phyloP scores from a whole-genome alignment of 2,797 vertebrate species.

The Ptychadena robeensis region DNA sequence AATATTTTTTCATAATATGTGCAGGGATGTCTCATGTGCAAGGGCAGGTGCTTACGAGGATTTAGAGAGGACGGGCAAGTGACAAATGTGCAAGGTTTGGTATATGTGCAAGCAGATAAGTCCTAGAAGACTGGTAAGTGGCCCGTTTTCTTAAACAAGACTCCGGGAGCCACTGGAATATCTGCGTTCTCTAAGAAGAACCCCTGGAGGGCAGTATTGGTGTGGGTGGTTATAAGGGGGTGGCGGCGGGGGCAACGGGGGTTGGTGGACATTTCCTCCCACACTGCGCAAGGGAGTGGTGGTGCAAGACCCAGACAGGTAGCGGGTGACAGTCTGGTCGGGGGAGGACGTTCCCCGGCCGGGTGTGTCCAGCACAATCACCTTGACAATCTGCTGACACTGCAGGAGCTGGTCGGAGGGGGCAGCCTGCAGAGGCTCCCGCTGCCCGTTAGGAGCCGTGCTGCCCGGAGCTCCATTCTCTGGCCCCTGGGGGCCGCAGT shows the following conservation, averaged over 20 bases:
- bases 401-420: conserved; percentile 94
- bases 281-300: conserved; percentile 83
- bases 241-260: conserved; percentile 91
- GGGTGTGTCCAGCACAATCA: conserved; percentile 96
- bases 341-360: conserved; percentile 93
- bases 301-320: conserved; percentile 87
- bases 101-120: conserved; percentile 65
- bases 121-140: conserved; percentile 49
- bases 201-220: conserved; percentile 93
- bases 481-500: conserved; percentile 86
- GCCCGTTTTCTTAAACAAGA: conserved; percentile 81
- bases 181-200: conserved; percentile 89
- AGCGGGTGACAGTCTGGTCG: conserved; percentile 92
- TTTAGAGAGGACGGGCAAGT: conserved; percentile 20
- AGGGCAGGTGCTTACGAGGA: neutral
- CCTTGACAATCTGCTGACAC: conserved; percentile 98
- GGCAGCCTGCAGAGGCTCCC: conserved; percentile 78
- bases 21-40: conserved; percentile 13
- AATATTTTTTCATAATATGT: neutral
- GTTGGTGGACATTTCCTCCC: conserved; percentile 84
- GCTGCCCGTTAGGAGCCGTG: conserved; percentile 85
- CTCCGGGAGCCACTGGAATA: conserved; percentile 95
- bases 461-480: conserved; percentile 82
- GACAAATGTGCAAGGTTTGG: conserved; percentile 21
- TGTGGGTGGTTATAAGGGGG: conserved; percentile 97